Evolutionary conservation across 1,140 invertebrate species (phyloP), one percentile per base, ranked within the genome.

Genomic region (Diorhabda carinulata): DNA sequence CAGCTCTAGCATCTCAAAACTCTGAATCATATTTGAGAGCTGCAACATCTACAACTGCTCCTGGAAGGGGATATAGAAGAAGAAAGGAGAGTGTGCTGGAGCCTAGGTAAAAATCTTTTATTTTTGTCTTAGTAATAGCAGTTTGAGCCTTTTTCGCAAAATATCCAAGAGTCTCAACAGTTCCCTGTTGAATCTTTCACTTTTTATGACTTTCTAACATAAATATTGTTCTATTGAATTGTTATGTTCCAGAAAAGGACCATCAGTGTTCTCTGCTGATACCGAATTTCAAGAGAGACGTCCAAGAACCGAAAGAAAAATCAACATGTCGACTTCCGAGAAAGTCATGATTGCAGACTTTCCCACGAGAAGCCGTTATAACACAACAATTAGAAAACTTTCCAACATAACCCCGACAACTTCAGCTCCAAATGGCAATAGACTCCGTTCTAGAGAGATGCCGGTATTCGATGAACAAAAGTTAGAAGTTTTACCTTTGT

Each of bases 401-500:
- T 2, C 6, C n/a, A 52, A 52, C 6, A 2, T 8, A 52, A 43
- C 43, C 61, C 10, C n/a, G 4, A 7, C 43, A 25, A 40, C 61
- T 7, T n/a, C 64, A 44, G 4, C 45, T 10, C 43, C 62, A 45
- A 7, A 59, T 25, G 63, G 73, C 61, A 56, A 61, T 9, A 70
- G 73, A 42, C 59, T 57, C 47, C 66, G 76, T 65, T 67, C 70
- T 10, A 68, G 72, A 67, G 70, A 72, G 6, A 44, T 67, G 2
- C 72, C 74, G 6, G 68, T 70, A 6, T 71, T 79, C 41, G 75
- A 79, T 43, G 77, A 79, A 70, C 66, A 72, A 25, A 77, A 78
- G 68, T 62, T 79, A 43, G 78, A 79, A 72, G 77, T 79, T 2
- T 65, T 79, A 44, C 78, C 78, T 3, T 67, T 79, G 44, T 79